A percentile compares a stretch with the other conserved stretches of the same genome.
Conservation (phyloP, 2,113 vertebrate genomes). For the Indicator indicator region DNA sequence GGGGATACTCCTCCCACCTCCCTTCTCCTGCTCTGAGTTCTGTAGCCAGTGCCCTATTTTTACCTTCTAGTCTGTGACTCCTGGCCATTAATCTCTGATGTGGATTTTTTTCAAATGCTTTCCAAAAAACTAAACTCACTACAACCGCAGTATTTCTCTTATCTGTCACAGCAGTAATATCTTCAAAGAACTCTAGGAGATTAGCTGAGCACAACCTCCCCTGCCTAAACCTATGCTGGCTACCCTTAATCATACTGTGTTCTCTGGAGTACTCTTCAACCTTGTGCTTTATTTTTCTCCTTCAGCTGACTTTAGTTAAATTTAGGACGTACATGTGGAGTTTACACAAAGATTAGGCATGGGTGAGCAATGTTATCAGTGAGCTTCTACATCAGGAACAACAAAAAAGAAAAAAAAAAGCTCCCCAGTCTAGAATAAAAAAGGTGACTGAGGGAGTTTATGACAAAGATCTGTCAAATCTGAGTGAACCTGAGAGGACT, state of each 20-base stretch:
- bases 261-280: background rate
- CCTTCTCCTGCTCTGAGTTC: background rate
- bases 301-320: background rate
- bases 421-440: background rate
- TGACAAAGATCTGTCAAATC: background rate
- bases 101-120: background rate
- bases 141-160: background rate
- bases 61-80: background rate
- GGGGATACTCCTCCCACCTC: background rate
- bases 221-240: background rate
- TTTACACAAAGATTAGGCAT: background rate
- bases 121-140: background rate
- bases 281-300: background rate
- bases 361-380: background rate
- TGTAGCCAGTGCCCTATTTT: background rate
- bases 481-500: background rate
- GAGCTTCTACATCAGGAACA: background rate
- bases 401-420: background rate
- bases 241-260: background rate
- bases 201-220: background rate
- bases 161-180: background rate
- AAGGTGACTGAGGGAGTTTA: background rate
- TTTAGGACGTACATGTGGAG: background rate
- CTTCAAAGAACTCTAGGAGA: conserved; percentile 13
- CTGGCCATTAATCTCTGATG: background rate